Conservation (phyloP, 2,888 invertebrate species). For the Timema cristinae region DNA sequence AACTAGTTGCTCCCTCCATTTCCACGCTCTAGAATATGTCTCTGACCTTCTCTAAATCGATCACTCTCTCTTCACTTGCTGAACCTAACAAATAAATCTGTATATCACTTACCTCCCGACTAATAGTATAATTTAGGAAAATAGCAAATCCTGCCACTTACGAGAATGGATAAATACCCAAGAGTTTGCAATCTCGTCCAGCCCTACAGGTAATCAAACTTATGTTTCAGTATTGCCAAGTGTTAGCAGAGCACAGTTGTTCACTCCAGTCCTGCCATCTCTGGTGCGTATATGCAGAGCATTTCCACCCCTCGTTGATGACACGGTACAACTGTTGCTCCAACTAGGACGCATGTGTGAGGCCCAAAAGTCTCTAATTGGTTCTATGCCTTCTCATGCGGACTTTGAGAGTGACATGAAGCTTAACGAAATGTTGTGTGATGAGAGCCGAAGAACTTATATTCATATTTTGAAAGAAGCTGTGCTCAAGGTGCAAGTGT, state of each 20-base stretch:
- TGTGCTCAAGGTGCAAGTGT: constrained; percentile 42
- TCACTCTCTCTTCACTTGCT: no score
- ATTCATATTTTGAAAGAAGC: constrained; percentile 44
- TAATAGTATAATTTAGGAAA: background rate
- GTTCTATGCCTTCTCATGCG: background rate
- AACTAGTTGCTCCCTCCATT: no score
- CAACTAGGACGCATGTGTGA: constrained; percentile 82
- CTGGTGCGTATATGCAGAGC: constrained; percentile 83
- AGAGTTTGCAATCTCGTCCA: background rate
- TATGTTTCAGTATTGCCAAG: constrained; percentile 64
- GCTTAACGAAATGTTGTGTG: constrained; percentile 41
- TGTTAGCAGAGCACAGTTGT: constrained; percentile 73
- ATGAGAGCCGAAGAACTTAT: constrained; percentile 46
- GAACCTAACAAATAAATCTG: no score
- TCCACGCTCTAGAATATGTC: no score
- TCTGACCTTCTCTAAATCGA: no score
- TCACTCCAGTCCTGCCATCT: constrained; percentile 79
- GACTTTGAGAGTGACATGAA: constrained; percentile 1
- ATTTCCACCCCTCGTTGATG: constrained; percentile 88
- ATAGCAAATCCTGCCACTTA: constrained; percentile 14
- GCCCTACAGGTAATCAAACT: constrained; percentile 15
- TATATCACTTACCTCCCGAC: no score
- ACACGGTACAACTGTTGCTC: constrained; percentile 77
- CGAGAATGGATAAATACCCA: background rate
- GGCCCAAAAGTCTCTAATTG: constrained; percentile 69